A percentile compares a stretch with the other conserved stretches of the same genome.
phyloP scores from a whole-genome alignment of 2,797 vertebrate species.

The Microhierax caerulescens region DNA sequence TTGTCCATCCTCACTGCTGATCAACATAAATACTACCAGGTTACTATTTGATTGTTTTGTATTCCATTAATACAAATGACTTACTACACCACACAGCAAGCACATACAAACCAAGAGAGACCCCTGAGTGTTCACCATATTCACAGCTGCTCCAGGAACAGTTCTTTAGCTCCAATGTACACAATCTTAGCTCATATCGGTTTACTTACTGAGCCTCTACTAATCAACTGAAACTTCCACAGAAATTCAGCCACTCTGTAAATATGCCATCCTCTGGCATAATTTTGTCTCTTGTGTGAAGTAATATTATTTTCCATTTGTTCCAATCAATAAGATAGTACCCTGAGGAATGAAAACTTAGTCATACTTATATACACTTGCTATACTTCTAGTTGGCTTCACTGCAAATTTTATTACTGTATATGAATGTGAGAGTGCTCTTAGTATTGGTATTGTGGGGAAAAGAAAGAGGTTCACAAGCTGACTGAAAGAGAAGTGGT shows the following conservation, averaged over 20 bases:
- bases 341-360: background rate
- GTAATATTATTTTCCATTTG: background rate
- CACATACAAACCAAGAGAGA: background rate
- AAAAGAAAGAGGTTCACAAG: background rate
- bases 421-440: background rate
- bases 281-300: background rate
- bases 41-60: background rate
- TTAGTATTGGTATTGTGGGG: background rate
- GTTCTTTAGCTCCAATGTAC: background rate
- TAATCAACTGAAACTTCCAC: background rate
- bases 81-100: background rate
- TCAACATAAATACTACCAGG: background rate
- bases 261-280: background rate
- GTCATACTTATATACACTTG: background rate
- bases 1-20: background rate
- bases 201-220: background rate
- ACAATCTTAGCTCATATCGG: background rate
- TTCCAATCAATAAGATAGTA: background rate
- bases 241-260: background rate
- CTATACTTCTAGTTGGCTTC: background rate
- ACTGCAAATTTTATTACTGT: background rate
- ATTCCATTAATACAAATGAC: background rate
- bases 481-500: background rate
- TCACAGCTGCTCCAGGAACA: background rate
- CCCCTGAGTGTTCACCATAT: background rate